These are phyloP conservation scores for Shinisaurus crocodilurus DNA, from an alignment of 2,113 vertebrate species.

Conservation along the genomic window DNA sequence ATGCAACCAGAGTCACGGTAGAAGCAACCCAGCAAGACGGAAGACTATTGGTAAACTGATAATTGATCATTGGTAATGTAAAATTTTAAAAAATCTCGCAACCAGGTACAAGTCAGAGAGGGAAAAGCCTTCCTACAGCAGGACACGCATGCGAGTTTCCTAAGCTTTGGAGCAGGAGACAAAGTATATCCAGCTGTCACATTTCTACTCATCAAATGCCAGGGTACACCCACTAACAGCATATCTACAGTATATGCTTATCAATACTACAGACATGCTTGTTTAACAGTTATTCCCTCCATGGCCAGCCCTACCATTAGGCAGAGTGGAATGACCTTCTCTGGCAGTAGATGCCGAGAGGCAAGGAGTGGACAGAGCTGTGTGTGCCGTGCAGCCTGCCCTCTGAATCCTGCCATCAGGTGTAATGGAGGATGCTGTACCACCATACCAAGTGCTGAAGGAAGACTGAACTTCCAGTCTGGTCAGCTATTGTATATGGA, in stretches of 20 bases:
- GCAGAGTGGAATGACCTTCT: neutral
- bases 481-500: neutral
- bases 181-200: neutral
- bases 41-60: neutral
- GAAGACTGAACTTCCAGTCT: neutral
- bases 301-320: too few relatives aligned
- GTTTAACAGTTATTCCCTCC: neutral
- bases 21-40: neutral
- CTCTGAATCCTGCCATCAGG: too few relatives aligned
- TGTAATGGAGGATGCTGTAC: neutral
- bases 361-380: too few relatives aligned
- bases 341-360: neutral
- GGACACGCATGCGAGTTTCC: neutral
- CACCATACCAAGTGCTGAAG: neutral
- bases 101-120: neutral
- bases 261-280: neutral
- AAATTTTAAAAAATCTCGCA: neutral
- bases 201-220: slow-evolving; percentile 7
- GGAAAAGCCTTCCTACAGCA: neutral
- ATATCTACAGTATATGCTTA: neutral
- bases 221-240: too few relatives aligned
- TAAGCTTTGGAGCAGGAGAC: neutral
- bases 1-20: neutral
- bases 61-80: neutral
- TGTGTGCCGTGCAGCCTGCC: neutral